Conservation (phyloP, 2,888 invertebrate genomes). For the Synergus umbraculus region DNA sequence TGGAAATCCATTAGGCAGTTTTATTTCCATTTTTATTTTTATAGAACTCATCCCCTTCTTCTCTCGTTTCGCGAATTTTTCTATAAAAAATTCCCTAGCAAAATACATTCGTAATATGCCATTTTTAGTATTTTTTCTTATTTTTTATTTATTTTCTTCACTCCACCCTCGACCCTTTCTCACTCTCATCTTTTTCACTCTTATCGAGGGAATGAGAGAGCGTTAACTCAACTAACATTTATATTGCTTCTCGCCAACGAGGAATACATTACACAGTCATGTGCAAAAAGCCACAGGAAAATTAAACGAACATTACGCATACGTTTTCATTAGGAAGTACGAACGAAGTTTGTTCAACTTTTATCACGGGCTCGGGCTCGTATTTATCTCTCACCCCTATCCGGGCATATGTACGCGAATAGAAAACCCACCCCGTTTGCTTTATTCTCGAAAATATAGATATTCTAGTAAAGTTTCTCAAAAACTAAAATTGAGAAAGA, state of each 20-base stretch:
- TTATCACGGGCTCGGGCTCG: slow-evolving; percentile 47
- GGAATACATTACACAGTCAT: slow-evolving; percentile 22
- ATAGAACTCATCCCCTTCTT: slow-evolving; percentile 28
- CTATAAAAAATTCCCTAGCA: not conserved
- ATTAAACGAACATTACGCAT: slow-evolving; percentile 59
- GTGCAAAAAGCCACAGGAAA: slow-evolving; percentile 47
- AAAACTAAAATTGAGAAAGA: slow-evolving; percentile 7
- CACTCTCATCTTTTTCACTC: slow-evolving; percentile 1
- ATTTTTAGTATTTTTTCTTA: not conserved
- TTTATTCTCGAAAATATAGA: not conserved
- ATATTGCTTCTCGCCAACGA: slow-evolving; percentile 32
- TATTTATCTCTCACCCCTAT: slow-evolving; percentile 21
- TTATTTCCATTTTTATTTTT: slow-evolving; percentile 20
- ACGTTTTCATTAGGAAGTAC: slow-evolving; percentile 60
- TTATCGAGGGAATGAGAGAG: slow-evolving; percentile 10
- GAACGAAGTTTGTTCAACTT: slow-evolving; percentile 59
- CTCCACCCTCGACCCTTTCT: slow-evolving; percentile 17
- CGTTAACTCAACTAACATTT: slow-evolving; percentile 35
- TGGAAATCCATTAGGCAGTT: slow-evolving; percentile 27
- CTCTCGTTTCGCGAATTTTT: not conserved
- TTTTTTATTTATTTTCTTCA: not conserved
- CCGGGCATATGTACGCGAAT: not conserved
- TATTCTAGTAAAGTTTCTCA: not conserved
- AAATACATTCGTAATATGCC: not conserved
- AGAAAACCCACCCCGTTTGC: slow-evolving; percentile 5